Percentiles rank a stretch among this genome's conserved stretches.
Evolutionary conservation across 2,113 vertebrate species (phyloP).

Genomic region (Columba janthina): DNA sequence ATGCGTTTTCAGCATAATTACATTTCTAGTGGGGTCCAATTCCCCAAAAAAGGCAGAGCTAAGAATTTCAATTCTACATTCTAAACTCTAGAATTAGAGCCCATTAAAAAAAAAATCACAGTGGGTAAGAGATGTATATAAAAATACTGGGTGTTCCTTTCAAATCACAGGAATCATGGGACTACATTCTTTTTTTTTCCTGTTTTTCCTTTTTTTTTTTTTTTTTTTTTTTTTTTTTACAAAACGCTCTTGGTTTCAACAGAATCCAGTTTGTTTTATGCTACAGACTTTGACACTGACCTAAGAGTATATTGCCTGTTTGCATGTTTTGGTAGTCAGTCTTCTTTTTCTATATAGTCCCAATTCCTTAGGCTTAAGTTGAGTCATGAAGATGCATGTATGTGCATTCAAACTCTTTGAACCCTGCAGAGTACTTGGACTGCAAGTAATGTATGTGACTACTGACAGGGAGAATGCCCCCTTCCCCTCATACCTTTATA

Average conservation of each 20-base stretch:
- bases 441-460: slow-evolving; percentile 49
- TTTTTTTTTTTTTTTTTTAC: slow-evolving; percentile 48
- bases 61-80: slow-evolving; percentile 77
- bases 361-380: slow-evolving; percentile 47
- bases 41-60: slow-evolving; percentile 75
- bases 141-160: slow-evolving; percentile 80
- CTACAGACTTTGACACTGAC: slow-evolving; percentile 62
- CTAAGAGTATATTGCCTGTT: slow-evolving; percentile 57
- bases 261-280: slow-evolving; percentile 74
- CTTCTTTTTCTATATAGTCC: slow-evolving; percentile 25
- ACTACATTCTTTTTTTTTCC: slow-evolving; percentile 70
- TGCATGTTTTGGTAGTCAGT: slow-evolving; percentile 62
- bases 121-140: slow-evolving; percentile 91
- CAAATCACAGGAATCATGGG: slow-evolving; percentile 72
- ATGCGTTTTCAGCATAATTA: slow-evolving; percentile 75
- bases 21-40: slow-evolving; percentile 65
- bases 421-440: slow-evolving; percentile 47
- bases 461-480: slow-evolving; percentile 3
- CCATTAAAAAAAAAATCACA: slow-evolving; percentile 84
- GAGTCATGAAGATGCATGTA: slow-evolving; percentile 53
- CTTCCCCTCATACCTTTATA: slow-evolving; percentile 69
- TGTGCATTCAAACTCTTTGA: slow-evolving; percentile 55
- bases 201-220: slow-evolving; percentile 42
- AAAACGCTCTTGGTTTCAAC: slow-evolving; percentile 74
- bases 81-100: slow-evolving; percentile 75